A percentile compares a stretch with the other conserved stretches of the same genome.
Conservation (phyloP, 2,113 vertebrate species). For the Labeo catla region DNA sequence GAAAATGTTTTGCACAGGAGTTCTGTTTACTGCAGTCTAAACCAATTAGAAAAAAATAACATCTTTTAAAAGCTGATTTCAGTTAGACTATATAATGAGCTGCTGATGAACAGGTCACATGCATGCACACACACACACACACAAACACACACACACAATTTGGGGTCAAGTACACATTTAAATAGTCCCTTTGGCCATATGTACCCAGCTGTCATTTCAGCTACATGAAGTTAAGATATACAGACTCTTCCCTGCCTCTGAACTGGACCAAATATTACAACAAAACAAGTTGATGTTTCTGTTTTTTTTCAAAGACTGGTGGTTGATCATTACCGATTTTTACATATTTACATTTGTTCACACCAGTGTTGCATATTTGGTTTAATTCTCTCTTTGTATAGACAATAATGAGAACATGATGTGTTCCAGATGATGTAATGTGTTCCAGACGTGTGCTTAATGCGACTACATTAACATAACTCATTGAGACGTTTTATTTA, state of each 20-base stretch:
- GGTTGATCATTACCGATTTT: not conserved
- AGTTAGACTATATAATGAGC: not conserved
- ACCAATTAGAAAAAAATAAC: no score
- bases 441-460: slow-evolving; percentile 14
- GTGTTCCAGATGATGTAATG: not conserved
- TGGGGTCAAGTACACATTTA: not conserved
- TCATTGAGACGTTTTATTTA: not conserved
- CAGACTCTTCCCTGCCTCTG: not conserved
- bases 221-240: not conserved
- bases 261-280: not conserved
- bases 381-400: not conserved
- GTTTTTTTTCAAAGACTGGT: not conserved
- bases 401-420: not conserved
- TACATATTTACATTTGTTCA: not conserved
- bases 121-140: no score
- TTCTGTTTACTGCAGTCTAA: no score
- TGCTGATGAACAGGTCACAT: no score
- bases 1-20: no score
- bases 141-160: not conserved
- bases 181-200: not conserved
- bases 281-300: not conserved
- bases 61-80: not conserved
- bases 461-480: slow-evolving; percentile 18
- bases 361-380: not conserved
- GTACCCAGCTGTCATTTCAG: not conserved